Evolutionary conservation across 2,888 invertebrate species (phyloP), one percentile per base, ranked within the genome.

Genomic region (Trichacis sp.): DNA sequence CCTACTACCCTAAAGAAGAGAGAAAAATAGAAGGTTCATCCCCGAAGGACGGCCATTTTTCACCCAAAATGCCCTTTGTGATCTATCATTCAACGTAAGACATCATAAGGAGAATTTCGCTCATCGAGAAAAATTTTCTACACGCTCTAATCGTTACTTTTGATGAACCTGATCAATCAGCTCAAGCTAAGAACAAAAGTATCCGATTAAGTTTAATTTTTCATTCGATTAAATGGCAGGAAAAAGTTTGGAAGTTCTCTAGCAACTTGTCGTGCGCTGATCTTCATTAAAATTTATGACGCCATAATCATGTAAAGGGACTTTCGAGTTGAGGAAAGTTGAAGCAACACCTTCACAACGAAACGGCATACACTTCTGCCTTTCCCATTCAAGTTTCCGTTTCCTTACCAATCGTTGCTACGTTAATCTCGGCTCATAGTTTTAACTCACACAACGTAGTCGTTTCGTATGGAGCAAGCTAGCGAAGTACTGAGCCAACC

Each of bases 361-460:
- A n/a, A n/a, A n/a, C n/a, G n/a, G n/a, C n/a, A n/a, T n/a, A n/a
- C n/a, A n/a, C n/a, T n/a, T n/a, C n/a, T n/a, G n/a, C n/a, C n/a
- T n/a, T n/a, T n/a, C n/a, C n/a, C n/a, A n/a, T n/a, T n/a, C n/a
- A n/a, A n/a, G n/a, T n/a, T n/a, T n/a, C n/a, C n/a, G n/a, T n/a
- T n/a, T n/a, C n/a, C n/a, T n/a, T n/a, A n/a, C n/a, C n/a, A n/a
- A n/a, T n/a, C n/a, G n/a, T n/a, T 71, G 69, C 70, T 68, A 71
- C 64, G 71, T 72, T 73, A 74, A 74, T 74, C 73, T 72, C 45
- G 49, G 60, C 60, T 69, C 68, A 64, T 66, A 65, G 65, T 69
- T 64, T 62, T 68, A 61, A 57, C 65, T 67, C 71, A 50, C 50
- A 45, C 51, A 20, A 49, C 60, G 24, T 20, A 59, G 67, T 60